Conservation (phyloP, 1,140 invertebrate genomes). For the Papilio dardanus region DNA sequence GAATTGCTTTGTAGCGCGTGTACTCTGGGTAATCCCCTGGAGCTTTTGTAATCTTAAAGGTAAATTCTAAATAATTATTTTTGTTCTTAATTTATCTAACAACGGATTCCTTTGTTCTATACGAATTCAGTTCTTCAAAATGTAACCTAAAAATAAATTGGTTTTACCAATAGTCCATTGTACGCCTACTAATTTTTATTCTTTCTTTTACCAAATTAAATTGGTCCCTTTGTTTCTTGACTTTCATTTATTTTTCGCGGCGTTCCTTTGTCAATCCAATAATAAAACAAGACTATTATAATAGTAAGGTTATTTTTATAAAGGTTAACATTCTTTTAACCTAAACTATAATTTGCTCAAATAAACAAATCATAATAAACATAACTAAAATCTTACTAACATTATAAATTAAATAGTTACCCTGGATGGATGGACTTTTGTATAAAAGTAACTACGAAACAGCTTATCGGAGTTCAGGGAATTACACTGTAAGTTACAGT, state of each 20-base stretch:
- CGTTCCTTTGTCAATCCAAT: constrained; percentile 9
- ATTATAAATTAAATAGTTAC: too few species aligned
- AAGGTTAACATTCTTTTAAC: not conserved
- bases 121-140: not conserved
- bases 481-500: too few species aligned
- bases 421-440: too few species aligned
- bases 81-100: not conserved
- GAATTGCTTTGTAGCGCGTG: too few species aligned
- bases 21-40: too few species aligned
- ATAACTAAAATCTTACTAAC: too few species aligned
- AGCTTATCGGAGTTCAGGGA: too few species aligned
- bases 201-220: constrained; percentile 13
- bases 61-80: too few species aligned
- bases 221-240: not conserved
- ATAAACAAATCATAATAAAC: too few species aligned
- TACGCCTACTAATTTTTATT: constrained; percentile 16
- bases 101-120: constrained; percentile 1
- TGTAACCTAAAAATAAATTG: not conserved
- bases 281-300: not conserved
- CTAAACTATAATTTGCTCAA: too few species aligned
- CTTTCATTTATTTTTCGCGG: not conserved
- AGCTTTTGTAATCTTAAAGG: too few species aligned
- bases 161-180: constrained; percentile 16
- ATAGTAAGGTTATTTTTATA: not conserved
- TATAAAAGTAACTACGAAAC: too few species aligned